Evolutionary conservation across 2,113 vertebrate genomes (phyloP).

Genomic region (Labeo catla): DNA sequence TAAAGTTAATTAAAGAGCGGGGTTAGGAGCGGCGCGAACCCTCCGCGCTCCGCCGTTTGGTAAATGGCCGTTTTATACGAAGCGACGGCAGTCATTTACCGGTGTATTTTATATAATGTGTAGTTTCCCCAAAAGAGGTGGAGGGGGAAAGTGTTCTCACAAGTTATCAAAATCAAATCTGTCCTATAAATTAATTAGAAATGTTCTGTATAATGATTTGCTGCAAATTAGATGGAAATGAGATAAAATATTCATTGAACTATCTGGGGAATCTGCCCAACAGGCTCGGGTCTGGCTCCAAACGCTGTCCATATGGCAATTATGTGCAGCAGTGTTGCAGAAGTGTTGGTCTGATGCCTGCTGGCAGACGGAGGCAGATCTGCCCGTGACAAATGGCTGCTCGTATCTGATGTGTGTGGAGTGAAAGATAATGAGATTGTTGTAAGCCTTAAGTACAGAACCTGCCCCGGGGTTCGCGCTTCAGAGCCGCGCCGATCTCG

Average conservation of each 20-base stretch:
- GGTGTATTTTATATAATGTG: constrained; percentile 65
- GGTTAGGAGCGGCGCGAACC: constrained; percentile 73
- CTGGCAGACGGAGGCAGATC: constrained; percentile 69
- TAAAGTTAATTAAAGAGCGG: constrained; percentile 79
- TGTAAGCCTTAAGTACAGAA: constrained; percentile 79
- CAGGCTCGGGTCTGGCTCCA: constrained; percentile 78
- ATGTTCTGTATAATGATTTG: constrained; percentile 79
- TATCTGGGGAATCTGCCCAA: constrained; percentile 80
- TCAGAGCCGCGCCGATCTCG: constrained; percentile 66
- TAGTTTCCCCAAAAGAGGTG: constrained; percentile 29
- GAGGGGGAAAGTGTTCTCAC: constrained; percentile 40
- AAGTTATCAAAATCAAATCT: constrained; percentile 78
- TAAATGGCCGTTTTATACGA: constrained; percentile 69
- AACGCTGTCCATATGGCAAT: constrained; percentile 80
- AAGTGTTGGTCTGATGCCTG: constrained; percentile 79
- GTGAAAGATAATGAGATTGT: constrained; percentile 80
- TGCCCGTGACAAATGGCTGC: constrained; percentile 76
- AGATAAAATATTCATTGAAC: constrained; percentile 83
- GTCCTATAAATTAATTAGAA: constrained; percentile 82
- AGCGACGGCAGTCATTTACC: constrained; percentile 73
- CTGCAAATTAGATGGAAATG: constrained; percentile 84
- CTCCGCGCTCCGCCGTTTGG: constrained; percentile 65
- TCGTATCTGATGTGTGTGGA: constrained; percentile 74
- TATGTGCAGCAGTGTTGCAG: constrained; percentile 77
- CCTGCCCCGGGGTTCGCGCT: constrained; percentile 72